Evolutionary conservation across 2,113 vertebrate genomes (phyloP).

Genomic region (Tyrannus savana): DNA sequence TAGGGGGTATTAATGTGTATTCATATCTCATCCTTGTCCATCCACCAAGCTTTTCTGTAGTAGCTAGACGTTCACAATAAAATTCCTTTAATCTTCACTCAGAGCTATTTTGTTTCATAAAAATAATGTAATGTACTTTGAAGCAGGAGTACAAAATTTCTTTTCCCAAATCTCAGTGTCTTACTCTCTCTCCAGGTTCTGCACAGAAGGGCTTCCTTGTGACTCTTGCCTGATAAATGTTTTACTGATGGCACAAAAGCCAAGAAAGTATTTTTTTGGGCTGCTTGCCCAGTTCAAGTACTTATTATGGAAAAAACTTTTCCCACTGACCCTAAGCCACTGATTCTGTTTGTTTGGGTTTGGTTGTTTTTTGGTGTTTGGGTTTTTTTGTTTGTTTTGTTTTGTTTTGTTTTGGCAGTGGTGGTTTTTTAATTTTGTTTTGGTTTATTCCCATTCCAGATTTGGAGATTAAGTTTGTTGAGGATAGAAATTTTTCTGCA

Average conservation of each 20-base stretch:
- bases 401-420: not conserved
- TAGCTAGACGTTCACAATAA: not conserved
- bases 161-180: not conserved
- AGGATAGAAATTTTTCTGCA: not conserved
- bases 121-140: not conserved
- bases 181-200: not conserved
- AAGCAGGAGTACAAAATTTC: not conserved
- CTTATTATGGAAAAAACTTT: not conserved
- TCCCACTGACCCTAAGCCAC: not conserved
- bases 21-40: not conserved
- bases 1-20: not conserved
- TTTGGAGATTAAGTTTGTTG: not conserved
- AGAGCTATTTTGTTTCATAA: not conserved
- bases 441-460: fast-evolving
- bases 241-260: not conserved
- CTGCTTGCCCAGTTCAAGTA: not conserved
- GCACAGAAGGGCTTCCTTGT: not conserved
- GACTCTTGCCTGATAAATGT: not conserved
- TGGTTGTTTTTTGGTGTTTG: no score
- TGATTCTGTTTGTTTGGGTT: not conserved
- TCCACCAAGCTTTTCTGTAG: not conserved
- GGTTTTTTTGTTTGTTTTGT: not conserved
- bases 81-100: not conserved
- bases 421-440: not conserved
- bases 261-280: not conserved